phyloP scores from a whole-genome alignment of 2,113 vertebrate genomes.

The Condylura cristata region DNA sequence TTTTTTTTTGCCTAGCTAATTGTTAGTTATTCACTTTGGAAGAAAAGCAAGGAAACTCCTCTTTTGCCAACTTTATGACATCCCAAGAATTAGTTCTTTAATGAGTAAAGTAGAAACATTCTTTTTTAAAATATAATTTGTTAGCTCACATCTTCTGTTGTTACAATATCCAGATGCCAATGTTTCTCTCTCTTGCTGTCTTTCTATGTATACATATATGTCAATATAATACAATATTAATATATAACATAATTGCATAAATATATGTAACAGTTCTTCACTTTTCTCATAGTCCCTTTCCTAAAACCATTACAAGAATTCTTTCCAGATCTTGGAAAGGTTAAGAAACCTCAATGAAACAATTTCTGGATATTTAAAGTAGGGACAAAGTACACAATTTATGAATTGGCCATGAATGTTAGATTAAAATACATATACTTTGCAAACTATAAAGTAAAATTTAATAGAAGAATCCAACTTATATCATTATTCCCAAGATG shows the following conservation, averaged over 20 bases:
- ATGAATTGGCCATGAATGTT: not conserved
- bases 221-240: too few species aligned
- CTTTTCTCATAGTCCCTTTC: not conserved
- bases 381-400: not conserved
- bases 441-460: constrained; percentile 14
- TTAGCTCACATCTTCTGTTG: not conserved
- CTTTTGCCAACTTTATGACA: too few species aligned
- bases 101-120: not conserved
- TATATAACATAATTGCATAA: too few species aligned
- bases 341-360: constrained; percentile 12
- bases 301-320: not conserved
- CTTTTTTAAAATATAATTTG: not conserved
- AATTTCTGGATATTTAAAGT: constrained; percentile 18
- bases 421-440: not conserved
- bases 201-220: too few species aligned
- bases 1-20: too few species aligned
- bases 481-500: not conserved
- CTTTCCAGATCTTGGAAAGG: not conserved
- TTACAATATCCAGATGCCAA: not conserved
- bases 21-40: too few species aligned
- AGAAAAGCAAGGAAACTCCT: too few species aligned
- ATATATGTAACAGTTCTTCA: not conserved
- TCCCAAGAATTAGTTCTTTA: not conserved
- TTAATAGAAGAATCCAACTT: not conserved
- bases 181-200: too few species aligned